Evolutionary conservation across 2,888 invertebrate genomes (phyloP).

Genomic region (Hypena proboscidalis): DNA sequence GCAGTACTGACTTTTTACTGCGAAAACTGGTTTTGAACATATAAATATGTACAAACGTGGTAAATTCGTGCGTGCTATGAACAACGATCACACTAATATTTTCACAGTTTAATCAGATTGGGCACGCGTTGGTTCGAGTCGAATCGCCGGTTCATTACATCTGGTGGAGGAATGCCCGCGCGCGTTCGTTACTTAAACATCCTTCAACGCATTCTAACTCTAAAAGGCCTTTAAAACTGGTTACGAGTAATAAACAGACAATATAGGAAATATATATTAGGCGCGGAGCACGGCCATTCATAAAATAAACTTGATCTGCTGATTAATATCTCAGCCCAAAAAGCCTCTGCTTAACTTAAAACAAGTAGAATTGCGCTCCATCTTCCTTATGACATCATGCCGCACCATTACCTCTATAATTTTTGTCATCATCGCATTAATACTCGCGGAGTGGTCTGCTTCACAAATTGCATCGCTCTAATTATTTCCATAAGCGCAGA

Average conservation of each 20-base stretch:
- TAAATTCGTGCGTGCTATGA: slow-evolving; percentile 49
- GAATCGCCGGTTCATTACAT: slow-evolving; percentile 39
- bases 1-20: slow-evolving; percentile 21
- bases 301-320: slow-evolving; percentile 27
- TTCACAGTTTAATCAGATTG: slow-evolving; percentile 78
- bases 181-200: slow-evolving; percentile 35
- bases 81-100: slow-evolving; percentile 63
- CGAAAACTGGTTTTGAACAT: slow-evolving; percentile 40
- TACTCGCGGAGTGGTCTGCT: not conserved
- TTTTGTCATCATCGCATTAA: not conserved
- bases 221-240: slow-evolving; percentile 31
- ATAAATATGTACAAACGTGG: slow-evolving; percentile 39
- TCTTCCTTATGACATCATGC: too few species aligned
- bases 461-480: not conserved
- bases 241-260: slow-evolving; percentile 29
- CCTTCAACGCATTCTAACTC: slow-evolving; percentile 37
- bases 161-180: slow-evolving; percentile 31
- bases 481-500: not conserved
- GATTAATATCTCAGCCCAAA: slow-evolving; percentile 23
- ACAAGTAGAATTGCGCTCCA: not conserved
- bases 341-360: not conserved
- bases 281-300: slow-evolving; percentile 28
- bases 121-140: slow-evolving; percentile 56
- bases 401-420: not conserved
- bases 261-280: slow-evolving; percentile 25